Evolutionary conservation across 2,888 invertebrate species (phyloP), one percentile per base, ranked within the genome.

Genomic region (Philopedon plagiatum): DNA sequence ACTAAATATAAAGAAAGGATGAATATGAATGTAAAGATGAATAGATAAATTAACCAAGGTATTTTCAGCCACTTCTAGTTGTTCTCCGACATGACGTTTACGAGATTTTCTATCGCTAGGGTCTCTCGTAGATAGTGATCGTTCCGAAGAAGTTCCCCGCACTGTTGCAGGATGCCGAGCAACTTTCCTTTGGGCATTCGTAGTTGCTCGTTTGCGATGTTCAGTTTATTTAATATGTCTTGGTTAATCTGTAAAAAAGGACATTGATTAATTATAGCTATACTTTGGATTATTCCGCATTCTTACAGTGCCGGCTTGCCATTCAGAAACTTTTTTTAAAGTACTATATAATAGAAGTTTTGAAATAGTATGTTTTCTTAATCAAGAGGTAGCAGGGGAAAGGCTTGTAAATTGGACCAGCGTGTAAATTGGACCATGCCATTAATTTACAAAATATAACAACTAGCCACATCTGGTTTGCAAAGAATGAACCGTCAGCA

Each of bases 101-200:
- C 94, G 82, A 92, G 91, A 76, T 92, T 89, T 86, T 96, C 95
- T 81, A 96, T 93, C 78, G 91, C 90, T 77, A 94, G 87, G 81
- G 94, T 87, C 85, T 95, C 94, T 58, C 89, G 89, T 79, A 94
- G 88, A 84, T 94, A 96, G 71, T 89, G 86, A 78, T 90, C 89
- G 85, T 95, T 92, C 58, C 89, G 86, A 81, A 94, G 88, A 61
- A 94, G 89, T 74, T 87, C 87, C 18, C 92, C 90, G 63, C 94
- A 86, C 69, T 90, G 89, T 78, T 88, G 88, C 75, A 95, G 87
- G 69, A 92, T 88, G 71, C 87, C 86, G 62, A 90, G 85, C 51
- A 96, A 87, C 75, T 90, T 89, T 71, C 89, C 87, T 57, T 89
- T 87, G 19, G 84, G 79, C 85, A 94, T 89, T 81, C 92, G 91